phyloP scores from a whole-genome alignment of 2,113 vertebrate species.

The Lagenorhynchus albirostris region DNA sequence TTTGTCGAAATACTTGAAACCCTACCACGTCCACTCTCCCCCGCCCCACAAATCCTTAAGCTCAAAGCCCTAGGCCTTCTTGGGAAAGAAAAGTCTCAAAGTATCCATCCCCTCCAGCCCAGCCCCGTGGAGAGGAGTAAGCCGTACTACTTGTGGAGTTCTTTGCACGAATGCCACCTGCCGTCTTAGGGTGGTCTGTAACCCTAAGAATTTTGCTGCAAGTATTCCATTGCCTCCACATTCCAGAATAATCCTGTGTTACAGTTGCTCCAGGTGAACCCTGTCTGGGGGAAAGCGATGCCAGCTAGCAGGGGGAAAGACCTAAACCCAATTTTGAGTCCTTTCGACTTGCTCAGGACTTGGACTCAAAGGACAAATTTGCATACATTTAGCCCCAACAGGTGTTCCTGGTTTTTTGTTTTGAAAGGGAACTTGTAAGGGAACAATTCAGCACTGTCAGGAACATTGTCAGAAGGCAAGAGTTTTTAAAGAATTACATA shows the following conservation, averaged over 20 bases:
- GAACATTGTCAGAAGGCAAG: slow-evolving; percentile 49
- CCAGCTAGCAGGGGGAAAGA: neutral
- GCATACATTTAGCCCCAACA: slow-evolving; percentile 51
- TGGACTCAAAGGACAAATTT: slow-evolving; percentile 42
- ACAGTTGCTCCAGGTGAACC: neutral
- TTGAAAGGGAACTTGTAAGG: slow-evolving; percentile 69
- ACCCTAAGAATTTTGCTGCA: neutral
- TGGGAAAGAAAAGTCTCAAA: neutral
- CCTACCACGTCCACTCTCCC: neutral
- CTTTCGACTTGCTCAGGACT: neutral
- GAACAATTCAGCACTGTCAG: slow-evolving; percentile 68
- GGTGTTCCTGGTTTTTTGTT: slow-evolving; percentile 70
- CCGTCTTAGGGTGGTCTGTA: neutral
- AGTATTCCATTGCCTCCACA: neutral
- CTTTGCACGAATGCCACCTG: neutral
- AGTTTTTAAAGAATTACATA: slow-evolving; percentile 57
- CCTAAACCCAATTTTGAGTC: neutral
- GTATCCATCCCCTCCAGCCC: neutral
- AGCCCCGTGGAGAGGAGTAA: neutral
- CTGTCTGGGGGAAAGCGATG: neutral
- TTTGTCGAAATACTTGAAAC: neutral
- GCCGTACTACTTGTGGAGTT: neutral
- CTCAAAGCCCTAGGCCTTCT: neutral
- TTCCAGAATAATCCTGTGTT: neutral
- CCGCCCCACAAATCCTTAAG: neutral